Evolutionary conservation across 2,797 vertebrate genomes (phyloP).

Genomic region (Thunnus albacares): DNA sequence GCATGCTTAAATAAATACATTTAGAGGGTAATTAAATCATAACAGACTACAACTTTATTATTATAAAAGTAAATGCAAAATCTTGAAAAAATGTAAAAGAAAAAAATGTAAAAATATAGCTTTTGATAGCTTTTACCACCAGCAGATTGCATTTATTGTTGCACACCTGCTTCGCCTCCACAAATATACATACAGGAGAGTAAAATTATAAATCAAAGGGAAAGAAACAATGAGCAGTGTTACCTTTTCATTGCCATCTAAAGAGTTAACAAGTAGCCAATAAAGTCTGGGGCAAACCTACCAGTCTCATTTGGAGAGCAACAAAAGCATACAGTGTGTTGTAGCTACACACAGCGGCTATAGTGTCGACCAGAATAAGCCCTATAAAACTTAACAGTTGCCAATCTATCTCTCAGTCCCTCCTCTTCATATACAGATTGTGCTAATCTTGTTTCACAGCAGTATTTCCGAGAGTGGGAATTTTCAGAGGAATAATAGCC

Average conservation of each 20-base stretch:
- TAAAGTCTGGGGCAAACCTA: slow-evolving; percentile 63
- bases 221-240: slow-evolving; percentile 64
- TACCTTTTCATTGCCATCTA: slow-evolving; percentile 79
- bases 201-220: slow-evolving; percentile 60
- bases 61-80: too few relatives aligned
- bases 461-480: slow-evolving; percentile 15
- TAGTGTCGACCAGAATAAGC: slow-evolving; percentile 34
- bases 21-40: too few relatives aligned
- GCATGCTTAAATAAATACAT: too few relatives aligned
- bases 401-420: slow-evolving; percentile 24
- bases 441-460: slow-evolving; percentile 44
- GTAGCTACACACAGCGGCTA: neutral
- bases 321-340: slow-evolving; percentile 31
- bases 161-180: slow-evolving; percentile 36
- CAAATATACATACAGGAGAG: slow-evolving; percentile 34
- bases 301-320: slow-evolving; percentile 63
- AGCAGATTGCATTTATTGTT: slow-evolving; percentile 31
- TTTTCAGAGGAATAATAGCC: slow-evolving; percentile 38
- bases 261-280: slow-evolving; percentile 84
- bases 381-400: slow-evolving; percentile 34
- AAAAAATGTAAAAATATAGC: too few relatives aligned
- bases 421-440: slow-evolving; percentile 15
- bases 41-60: too few relatives aligned
- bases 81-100: too few relatives aligned
- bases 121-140: neutral